Evolutionary conservation across 2,797 vertebrate genomes (phyloP), one percentile per base, ranked within the genome.

Genomic region (Buceros bicornis): DNA sequence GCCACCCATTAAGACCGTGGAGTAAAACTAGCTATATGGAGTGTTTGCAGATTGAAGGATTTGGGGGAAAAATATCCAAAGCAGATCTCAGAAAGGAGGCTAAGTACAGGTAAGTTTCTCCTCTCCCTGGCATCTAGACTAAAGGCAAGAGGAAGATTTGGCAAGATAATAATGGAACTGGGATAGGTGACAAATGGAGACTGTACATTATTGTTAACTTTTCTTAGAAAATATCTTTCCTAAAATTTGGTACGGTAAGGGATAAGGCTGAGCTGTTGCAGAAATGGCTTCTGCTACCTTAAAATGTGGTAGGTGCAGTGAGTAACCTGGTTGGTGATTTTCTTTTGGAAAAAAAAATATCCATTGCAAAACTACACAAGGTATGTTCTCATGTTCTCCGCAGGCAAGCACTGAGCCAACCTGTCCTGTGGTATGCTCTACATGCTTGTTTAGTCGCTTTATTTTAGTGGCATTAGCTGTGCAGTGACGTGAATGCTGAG

Each of bases 361-460:
- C 1, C 29, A 6, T 50, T 61, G 43, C 20, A 61, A 6, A 90
- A 29, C 57, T 29, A 11, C 33, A 2, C 1, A 3, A 47, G 14
- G 6, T 31, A 0, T 6, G 4, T 48, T 74, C 26, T 90, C n/a
- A 0, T 6, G 4, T 48, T 74, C 26, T 90, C n/a, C 1, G 2
- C 17, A 45, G 65, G 37, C 53, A 24, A 28, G 37, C 17, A 2
- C 45, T 74, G 77, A 71, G 53, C 56, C 69, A 60, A 31, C 35
- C 45, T 88, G 22, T 48, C 13, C 61, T 71, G 42, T 13, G 11
- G 11, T 31, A 3, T 22, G 7, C 31, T 54, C 47, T 40, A 21
- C 20, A 7, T 5, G 4, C 6, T 40, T 74, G n/a, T 51, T 77
- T 5, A 17, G 40, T 43, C 42, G 31, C 28, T 83, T 64, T 35